Base-by-base conservation (phyloP, 2,113 vertebrate species). In the Plectropomus leopardus region DNA sequence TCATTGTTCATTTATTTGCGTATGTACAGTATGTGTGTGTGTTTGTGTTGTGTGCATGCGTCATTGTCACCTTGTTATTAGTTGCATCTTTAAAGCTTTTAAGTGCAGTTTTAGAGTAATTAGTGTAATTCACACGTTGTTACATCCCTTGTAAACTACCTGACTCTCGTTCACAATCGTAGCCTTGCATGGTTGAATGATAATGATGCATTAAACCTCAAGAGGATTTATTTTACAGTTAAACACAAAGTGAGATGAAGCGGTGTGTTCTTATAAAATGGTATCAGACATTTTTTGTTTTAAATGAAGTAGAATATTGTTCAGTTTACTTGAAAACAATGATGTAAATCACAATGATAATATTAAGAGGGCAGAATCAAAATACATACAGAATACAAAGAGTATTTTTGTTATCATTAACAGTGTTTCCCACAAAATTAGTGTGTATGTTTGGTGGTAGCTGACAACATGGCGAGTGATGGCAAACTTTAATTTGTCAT, bases 21-120 rank as follows among this genome's bases (percentile, higher is more conserved):
- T 30, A 23, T 58, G 51, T 59, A 26, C 32, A 53, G 59, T 53
- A n/a, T 53, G 14, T 40, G 23, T 60, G 63, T 54, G 13, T 58
- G 28, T 48, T 16, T 67, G 44, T 30, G 51, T 45, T 47, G 24
- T 7, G 21, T 34, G 53, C 5, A 2, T 10, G 21, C 19, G 16
- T 1, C 16, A 23, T 26, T 55, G 48, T 70, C 58, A 34, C 60
- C 47, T 59, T 61, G 45, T 59, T 69, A 34, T 51, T n/a, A 65
- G 30, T 28, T 67, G 76, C 58, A 51, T 53, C 59, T 78, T 73
- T 15, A 48, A 74, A 72, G 26, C 4, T 10, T 64, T 59, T 73
- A 3, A 58, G 36, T 53, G 58, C 26, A 13, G 7, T 61, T 71
- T 72, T 76, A 61, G 21, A 14, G 54, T 85, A 74, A 88, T 88